Conservation (phyloP, 2,113 vertebrate species). For the Anseranas semipalmata region DNA sequence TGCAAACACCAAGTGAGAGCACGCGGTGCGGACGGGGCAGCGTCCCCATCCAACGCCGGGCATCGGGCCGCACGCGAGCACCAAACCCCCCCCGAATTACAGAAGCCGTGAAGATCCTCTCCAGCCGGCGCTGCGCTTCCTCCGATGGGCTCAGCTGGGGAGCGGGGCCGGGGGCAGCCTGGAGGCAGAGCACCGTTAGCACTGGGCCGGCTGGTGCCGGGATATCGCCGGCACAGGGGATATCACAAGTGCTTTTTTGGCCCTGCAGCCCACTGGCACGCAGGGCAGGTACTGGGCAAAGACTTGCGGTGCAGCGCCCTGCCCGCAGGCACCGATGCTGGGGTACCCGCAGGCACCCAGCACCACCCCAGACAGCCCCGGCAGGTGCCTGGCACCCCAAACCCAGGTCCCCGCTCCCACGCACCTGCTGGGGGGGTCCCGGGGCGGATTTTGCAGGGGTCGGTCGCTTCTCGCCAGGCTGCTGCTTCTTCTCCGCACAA, state of each 20-base stretch:
- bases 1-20: not conserved
- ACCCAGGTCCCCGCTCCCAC: not conserved
- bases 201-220: not conserved
- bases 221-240: not conserved
- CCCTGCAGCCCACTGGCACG: not conserved
- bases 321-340: not conserved
- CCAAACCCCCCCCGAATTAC: conserved; percentile 76
- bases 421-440: conserved; percentile 17
- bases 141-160: conserved; percentile 81
- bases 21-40: fast-evolving
- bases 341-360: fast-evolving
- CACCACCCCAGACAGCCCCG: not conserved
- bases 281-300: fast-evolving
- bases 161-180: conserved; percentile 74
- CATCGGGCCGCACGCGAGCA: not conserved
- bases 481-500: conserved; percentile 45
- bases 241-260: not conserved
- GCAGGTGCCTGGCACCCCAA: not conserved
- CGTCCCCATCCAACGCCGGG: not conserved
- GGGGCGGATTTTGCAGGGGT: not conserved
- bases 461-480: not conserved
- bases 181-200: conserved; percentile 83
- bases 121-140: conserved; percentile 88
- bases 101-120: conserved; percentile 91
- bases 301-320: not conserved